Conservation (phyloP, 2,888 invertebrate species). For the Chouioia cunea region DNA sequence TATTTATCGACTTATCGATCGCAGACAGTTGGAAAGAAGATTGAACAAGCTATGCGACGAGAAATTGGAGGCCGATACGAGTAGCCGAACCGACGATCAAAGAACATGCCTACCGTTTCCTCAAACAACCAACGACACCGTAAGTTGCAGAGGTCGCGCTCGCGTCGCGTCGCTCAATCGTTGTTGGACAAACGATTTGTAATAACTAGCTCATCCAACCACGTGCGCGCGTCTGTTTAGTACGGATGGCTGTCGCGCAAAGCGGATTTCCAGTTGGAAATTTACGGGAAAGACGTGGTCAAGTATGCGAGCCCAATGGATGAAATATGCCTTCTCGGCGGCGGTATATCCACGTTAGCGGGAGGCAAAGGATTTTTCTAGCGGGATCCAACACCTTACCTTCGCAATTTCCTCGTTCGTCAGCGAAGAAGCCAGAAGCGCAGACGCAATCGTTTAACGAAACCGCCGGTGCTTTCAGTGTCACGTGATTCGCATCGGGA, state of each 20-base stretch:
- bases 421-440: constrained; percentile 74
- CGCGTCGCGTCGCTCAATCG: not conserved
- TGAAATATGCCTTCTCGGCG: constrained; percentile 50
- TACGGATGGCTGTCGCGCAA: constrained; percentile 60
- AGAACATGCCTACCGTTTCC: constrained; percentile 56
- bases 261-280: constrained; percentile 59
- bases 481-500: constrained; percentile 76
- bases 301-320: constrained; percentile 55
- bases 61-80: not conserved
- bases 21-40: constrained; percentile 52
- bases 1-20: constrained; percentile 9
- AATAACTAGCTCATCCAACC: constrained; percentile 7
- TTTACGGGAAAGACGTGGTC: constrained; percentile 52
- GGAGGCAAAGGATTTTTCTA: constrained; percentile 55
- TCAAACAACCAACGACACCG: constrained; percentile 47
- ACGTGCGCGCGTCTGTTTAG: constrained; percentile 44
- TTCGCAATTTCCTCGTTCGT: constrained; percentile 71
- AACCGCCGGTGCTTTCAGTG: constrained; percentile 71
- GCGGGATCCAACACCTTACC: constrained; percentile 64
- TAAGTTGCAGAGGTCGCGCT: too few relatives aligned
- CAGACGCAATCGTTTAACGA: constrained; percentile 74
- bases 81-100: constrained; percentile 37
- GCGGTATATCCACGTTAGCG: constrained; percentile 55
- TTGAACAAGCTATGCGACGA: constrained; percentile 52
- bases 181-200: not conserved